phyloP scores from a whole-genome alignment of 2,113 vertebrate species.

The Apteryx mantelli region DNA sequence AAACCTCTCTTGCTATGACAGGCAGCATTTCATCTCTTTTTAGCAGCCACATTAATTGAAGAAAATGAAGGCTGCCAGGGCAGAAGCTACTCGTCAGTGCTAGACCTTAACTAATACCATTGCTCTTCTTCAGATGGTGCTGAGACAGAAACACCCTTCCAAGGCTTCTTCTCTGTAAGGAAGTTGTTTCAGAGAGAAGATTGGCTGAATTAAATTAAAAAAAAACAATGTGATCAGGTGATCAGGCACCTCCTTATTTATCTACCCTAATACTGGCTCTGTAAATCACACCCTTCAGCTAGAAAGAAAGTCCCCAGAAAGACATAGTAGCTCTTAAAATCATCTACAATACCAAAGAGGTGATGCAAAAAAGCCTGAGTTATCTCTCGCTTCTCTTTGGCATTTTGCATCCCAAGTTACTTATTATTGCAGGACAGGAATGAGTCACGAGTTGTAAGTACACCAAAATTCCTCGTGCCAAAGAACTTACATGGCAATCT shows the following conservation, averaged over 20 bases:
- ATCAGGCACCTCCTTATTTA: background rate
- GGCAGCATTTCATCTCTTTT: background rate
- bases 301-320: background rate
- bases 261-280: background rate
- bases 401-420: constrained; percentile 31
- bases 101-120: background rate
- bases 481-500: constrained; percentile 41
- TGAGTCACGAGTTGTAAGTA: constrained; percentile 39
- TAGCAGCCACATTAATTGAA: background rate
- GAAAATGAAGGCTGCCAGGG: background rate
- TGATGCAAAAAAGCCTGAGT: background rate
- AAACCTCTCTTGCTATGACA: background rate
- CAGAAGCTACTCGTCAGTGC: background rate
- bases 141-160: background rate
- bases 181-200: background rate
- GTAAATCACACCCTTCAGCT: constrained; percentile 4
- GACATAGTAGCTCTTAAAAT: background rate
- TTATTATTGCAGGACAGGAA: constrained; percentile 19
- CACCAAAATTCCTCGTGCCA: background rate
- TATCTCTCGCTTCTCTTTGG: background rate
- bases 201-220: background rate
- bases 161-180: background rate
- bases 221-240: background rate
- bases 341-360: background rate
- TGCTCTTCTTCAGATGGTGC: background rate